These are phyloP conservation scores for Campoletis raptor DNA, from an alignment of 2,888 invertebrate genomes.

Conservation along the genomic window DNA sequence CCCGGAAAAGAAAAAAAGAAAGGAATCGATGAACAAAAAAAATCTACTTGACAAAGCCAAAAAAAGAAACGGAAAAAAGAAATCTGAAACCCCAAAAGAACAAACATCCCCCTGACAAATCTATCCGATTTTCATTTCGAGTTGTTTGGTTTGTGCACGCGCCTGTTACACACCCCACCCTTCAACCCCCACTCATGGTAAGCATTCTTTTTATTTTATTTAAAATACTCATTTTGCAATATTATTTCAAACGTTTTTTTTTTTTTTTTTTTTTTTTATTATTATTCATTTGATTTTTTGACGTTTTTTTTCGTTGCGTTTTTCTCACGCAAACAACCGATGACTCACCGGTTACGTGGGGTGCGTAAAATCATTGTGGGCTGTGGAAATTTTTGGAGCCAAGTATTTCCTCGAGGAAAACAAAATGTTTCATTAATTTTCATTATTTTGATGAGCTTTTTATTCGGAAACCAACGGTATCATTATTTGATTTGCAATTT, in stretches of 20 bases:
- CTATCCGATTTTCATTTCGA: conserved; percentile 85
- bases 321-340: conserved; percentile 63
- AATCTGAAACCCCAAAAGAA: conserved; percentile 39
- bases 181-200: conserved; percentile 84
- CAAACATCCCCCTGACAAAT: conserved; percentile 76
- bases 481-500: neutral
- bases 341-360: conserved; percentile 64
- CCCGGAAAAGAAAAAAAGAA: conserved; percentile 62
- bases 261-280: conserved; percentile 66
- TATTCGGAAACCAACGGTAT: conserved; percentile 7
- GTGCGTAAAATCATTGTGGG: conserved; percentile 29
- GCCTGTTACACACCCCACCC: conserved; percentile 85
- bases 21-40: conserved; percentile 52
- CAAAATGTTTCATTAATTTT: neutral
- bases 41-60: conserved; percentile 67
- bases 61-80: conserved; percentile 60
- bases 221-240: conserved; percentile 75
- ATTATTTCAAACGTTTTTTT: conserved; percentile 46
- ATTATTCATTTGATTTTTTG: conserved; percentile 29
- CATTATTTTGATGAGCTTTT: neutral
- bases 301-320: conserved; percentile 41
- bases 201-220: conserved; percentile 85
- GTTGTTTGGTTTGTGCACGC: conserved; percentile 85
- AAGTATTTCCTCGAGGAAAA: neutral
- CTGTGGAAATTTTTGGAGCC: neutral